Percentiles rank a stretch among this genome's conserved stretches.
These are phyloP conservation scores for Chanos chanos DNA, from an alignment of 2,797 vertebrate genomes.

Conservation along the genomic window DNA sequence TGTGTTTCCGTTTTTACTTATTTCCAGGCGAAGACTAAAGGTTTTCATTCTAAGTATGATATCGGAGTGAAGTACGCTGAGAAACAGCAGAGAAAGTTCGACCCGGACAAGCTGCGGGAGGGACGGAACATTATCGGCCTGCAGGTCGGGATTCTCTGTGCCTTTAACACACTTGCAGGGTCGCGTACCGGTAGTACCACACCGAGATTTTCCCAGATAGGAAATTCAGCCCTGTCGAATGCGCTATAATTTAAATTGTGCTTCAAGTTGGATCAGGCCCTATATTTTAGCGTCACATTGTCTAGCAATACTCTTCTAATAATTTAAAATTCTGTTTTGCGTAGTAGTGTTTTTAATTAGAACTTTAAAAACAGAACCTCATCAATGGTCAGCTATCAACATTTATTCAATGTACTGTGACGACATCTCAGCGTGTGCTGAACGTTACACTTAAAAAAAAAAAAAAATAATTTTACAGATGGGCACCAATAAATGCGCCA, in stretches of 20 bases:
- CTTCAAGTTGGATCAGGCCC: too few species aligned
- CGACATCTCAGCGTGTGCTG: not conserved
- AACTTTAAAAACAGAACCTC: too few species aligned
- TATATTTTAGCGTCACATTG: too few species aligned
- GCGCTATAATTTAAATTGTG: too few species aligned
- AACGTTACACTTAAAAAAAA: not conserved
- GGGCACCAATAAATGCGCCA: constrained; percentile 94
- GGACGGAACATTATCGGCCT: constrained; percentile 85
- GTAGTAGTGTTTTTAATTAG: too few species aligned
- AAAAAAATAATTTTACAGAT: constrained; percentile 67
- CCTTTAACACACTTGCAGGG: not conserved
- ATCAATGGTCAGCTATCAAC: too few species aligned
- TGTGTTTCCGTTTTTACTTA: constrained; percentile 13
- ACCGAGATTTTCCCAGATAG: too few species aligned
- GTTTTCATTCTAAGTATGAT: constrained; percentile 78
- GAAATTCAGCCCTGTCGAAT: too few species aligned
- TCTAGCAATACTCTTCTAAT: too few species aligned
- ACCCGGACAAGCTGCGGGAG: constrained; percentile 82
- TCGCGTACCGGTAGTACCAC: too few species aligned
- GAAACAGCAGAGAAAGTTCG: constrained; percentile 83
- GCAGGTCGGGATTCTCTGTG: constrained; percentile 69
- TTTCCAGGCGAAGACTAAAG: constrained; percentile 88
- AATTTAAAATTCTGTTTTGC: too few species aligned
- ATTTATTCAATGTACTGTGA: too few species aligned
- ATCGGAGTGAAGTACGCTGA: constrained; percentile 87